Conservation (phyloP, 2,888 invertebrate genomes). For the Callyntrura sp. region DNA sequence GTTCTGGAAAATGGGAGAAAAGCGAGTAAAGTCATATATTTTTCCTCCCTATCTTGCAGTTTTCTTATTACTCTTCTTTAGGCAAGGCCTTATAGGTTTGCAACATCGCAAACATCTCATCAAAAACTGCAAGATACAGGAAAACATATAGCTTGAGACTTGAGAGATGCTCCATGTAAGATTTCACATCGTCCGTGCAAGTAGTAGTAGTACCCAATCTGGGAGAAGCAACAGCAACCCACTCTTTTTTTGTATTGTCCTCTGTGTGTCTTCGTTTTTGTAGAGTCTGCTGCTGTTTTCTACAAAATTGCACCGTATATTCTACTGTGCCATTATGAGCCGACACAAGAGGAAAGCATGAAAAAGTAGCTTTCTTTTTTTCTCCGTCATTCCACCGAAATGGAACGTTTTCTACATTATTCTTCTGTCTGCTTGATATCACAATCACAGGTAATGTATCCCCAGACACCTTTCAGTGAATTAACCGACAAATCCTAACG, state of each 20-base stretch:
- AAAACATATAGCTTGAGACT: not conserved
- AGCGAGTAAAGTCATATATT: not conserved
- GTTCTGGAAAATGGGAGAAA: not conserved
- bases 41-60: slow-evolving; percentile 1
- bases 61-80: slow-evolving; percentile 2
- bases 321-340: not conserved
- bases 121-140: not conserved
- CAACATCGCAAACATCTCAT: slow-evolving; percentile 33
- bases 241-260: not conserved
- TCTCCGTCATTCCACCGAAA: not conserved
- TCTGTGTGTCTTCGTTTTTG: not conserved
- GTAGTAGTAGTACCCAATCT: not conserved
- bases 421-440: slow-evolving; percentile 44
- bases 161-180: not conserved
- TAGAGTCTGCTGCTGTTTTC: not conserved
- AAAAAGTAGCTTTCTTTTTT: slow-evolving; percentile 26
- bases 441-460: slow-evolving; percentile 77
- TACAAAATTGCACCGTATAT: not conserved
- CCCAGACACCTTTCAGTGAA: slow-evolving; percentile 80
- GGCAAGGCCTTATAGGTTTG: slow-evolving; percentile 22
- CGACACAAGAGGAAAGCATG: not conserved
- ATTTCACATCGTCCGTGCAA: not conserved
- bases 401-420: slow-evolving; percentile 21
- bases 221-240: not conserved
- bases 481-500: slow-evolving; percentile 79